Base-by-base conservation (phyloP, 2,888 invertebrate species). In the Acronicta leporina region DNA sequence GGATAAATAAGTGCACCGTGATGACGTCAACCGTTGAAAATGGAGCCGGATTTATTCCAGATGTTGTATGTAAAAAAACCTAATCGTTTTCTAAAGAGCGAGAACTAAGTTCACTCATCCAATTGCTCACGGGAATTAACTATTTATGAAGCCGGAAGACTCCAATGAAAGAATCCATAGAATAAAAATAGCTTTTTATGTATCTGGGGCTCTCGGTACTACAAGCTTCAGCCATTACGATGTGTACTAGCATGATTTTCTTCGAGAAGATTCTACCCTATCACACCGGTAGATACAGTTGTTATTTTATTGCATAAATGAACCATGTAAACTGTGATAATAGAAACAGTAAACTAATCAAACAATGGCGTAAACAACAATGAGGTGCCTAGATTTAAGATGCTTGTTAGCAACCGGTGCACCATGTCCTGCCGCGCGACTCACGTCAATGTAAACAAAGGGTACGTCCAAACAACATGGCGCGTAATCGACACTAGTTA, bases 401-500 rank as follows among this genome's bases (percentile, higher is more conserved):
- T 65, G 63, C 58, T 65, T 61, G 69, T 66, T 58, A 68, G 68
- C 51, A 51, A 55, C 48, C 59, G 54, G 63, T 61, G 66, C 68
- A 65, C 59, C 67, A 54, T 59, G 68, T 76, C 67, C 73, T 73
- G 69, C 66, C 47, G 63, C 51, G 51, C 73, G 72, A 76, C 65
- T 33, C 68, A 71, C 68, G 77, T 79, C 81, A 81, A 68, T 80
- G 79, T 80, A 81, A 82, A 83, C 83, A 83, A 82, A 80, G 80
- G 69, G 73, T 60, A 75, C 70, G 78, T 84, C 81, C 68, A 79
- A 82, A 80, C 83, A 82, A 77, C 68, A 66, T 73, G 74, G 75
- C 73, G 69, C 76, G 72, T 81, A 82, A 85, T 85, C 76, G 81
- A 82, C 81, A 77, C 81, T 68, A 81, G 77, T 82, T 76, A 71